Base-by-base conservation (phyloP, 1,140 invertebrate species). In the Helicorthomorpha holstii region DNA sequence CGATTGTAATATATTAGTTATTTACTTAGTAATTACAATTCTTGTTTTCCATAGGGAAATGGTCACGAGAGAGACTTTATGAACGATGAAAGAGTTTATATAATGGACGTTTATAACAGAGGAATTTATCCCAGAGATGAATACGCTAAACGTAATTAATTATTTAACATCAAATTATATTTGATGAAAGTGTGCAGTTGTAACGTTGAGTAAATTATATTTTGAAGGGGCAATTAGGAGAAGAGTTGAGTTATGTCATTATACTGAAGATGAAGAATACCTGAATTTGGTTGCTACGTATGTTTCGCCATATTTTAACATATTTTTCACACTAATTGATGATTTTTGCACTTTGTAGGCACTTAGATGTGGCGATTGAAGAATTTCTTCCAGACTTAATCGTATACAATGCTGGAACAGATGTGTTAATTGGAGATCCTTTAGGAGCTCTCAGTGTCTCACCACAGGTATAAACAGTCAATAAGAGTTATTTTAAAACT, bases 321-420 rank as follows among this genome's bases (percentile, higher is more conserved):
- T 38, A 52, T 55, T 22, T 14, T 27, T 34, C 29, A 34, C 7
- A 34, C 29, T 34, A 50, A 55, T 52, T 45, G 47, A 58, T 60
- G 54, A 22, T 24, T 57, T 41, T 58, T 57, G n/a, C n/a, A n/a
- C n/a, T 27, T 49, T 59, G 45, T 59, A 71, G 69, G 44, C 62
- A 72, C 57, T 56, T 90, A 27, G 73, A 76, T 57, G 71, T 69
- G 53, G 77, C 83, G 2, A 64, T 89, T 2, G 61, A 70, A 10
- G 79, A 86, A 59, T 91, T 90, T 67, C 68, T 66, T 47, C 82
- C 87, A 0, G 77, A 90, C 64, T 68, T 91, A 24, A 69, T 91
- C 43, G 73, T 91, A 24, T 92, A 89, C 63, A 90, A 90, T 69
- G 87, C 87, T 34, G 87, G 87, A 3, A 91, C 86, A 10, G 88